Evolutionary conservation across 2,888 invertebrate species (phyloP).

Genomic region (Pyrrhia umbra): DNA sequence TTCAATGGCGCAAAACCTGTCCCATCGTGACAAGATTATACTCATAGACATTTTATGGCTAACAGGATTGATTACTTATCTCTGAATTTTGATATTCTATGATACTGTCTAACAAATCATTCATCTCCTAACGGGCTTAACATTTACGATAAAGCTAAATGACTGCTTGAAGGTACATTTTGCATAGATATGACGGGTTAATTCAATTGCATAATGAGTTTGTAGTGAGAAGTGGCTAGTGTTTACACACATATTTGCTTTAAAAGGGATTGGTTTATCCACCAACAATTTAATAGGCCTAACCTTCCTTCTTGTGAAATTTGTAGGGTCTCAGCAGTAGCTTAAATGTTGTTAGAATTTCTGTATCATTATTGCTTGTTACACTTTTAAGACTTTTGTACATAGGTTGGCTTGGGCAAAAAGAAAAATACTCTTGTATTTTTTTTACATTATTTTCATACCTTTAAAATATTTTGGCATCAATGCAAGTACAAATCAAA

Average conservation of each 20-base stretch:
- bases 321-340: no score
- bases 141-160: conserved; percentile 35
- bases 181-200: conserved; percentile 43
- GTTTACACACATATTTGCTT: not conserved
- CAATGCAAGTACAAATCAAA: not conserved
- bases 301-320: no score
- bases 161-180: conserved; percentile 24
- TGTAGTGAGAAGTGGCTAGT: conserved; percentile 1
- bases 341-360: no score
- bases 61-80: conserved; percentile 27
- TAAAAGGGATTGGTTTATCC: not conserved
- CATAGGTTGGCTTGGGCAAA: not conserved
- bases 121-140: conserved; percentile 42
- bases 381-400: not conserved
- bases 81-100: conserved; percentile 18
- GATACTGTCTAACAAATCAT: conserved; percentile 33
- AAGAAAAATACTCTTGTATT: no score
- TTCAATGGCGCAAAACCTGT: conserved; percentile 9
- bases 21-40: conserved; percentile 25
- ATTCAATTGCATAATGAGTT: conserved; percentile 21
- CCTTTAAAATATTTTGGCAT: not conserved
- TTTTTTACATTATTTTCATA: not conserved
- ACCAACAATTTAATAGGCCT: not conserved
- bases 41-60: conserved; percentile 41
- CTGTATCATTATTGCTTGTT: no score